phyloP scores from a whole-genome alignment of 1,140 invertebrate genomes.

The Pseudomyrmex cubaensis region DNA sequence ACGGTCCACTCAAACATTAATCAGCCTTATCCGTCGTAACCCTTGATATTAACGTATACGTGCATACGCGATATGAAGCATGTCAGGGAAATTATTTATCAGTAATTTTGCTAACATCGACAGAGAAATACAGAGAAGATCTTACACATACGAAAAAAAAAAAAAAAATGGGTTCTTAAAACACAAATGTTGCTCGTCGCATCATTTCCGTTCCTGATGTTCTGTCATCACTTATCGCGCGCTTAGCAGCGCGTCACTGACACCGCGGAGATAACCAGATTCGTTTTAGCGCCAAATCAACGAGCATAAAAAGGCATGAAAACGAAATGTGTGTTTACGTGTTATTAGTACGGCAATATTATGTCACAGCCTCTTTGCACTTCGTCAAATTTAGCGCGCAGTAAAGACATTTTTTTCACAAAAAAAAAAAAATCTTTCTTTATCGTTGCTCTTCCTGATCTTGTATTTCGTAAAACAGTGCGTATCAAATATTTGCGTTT shows the following conservation, averaged over 20 bases:
- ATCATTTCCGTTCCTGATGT: conserved; percentile 27
- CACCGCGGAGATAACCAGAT: conserved; percentile 62
- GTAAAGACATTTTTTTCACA: background rate
- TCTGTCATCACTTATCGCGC: conserved; percentile 63
- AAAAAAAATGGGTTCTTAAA: conserved; percentile 50
- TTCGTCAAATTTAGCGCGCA: background rate
- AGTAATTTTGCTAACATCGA: background rate
- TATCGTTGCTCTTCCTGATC: background rate
- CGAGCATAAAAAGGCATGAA: background rate
- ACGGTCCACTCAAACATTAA: conserved; percentile 4
- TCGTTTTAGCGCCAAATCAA: conserved; percentile 56
- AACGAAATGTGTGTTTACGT: conserved; percentile 27
- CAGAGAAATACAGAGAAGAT: background rate
- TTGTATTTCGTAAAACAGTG: conserved; percentile 12
- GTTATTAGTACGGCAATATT: conserved; percentile 34
- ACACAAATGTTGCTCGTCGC: background rate
- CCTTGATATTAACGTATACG: background rate
- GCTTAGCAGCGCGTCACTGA: conserved; percentile 56
- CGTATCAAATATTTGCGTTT: conserved; percentile 8
- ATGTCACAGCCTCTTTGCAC: background rate
- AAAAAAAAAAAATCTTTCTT: conserved; percentile 1
- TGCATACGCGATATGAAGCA: background rate
- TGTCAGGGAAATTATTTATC: conserved; percentile 5
- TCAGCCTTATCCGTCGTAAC: background rate
- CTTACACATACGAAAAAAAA: background rate